Base-by-base conservation (phyloP, 1,140 invertebrate genomes). In the Aphaenogaster ashmeadi region DNA sequence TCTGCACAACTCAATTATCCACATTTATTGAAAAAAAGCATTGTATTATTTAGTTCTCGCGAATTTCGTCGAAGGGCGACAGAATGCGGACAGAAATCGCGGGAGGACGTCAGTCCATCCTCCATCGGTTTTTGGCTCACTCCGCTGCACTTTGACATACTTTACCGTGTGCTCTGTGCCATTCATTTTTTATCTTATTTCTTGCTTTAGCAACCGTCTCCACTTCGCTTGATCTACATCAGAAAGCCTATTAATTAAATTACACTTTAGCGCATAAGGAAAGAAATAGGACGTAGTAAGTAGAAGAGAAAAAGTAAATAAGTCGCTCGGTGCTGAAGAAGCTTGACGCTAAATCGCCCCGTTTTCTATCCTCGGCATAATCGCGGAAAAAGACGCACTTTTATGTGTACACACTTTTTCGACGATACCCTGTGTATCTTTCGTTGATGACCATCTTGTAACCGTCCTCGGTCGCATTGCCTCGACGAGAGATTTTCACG, bases 401-500 rank as follows among this genome's bases (percentile, higher is more conserved):
- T 47, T 21, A 54, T 60, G 21, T 72, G 69, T 69, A 62, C 41
- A 58, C 9, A 41, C 38, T 69, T 85, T 67, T 64, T 47, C 27
- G 21, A 1, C 15, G 7, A 47, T 47, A 33, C 13, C 11, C 33
- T 33, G 41, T 81, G 21, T 71, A 52, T 18, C 15, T 6, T 2
- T 13, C 33, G 15, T 47, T 58, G 50, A 69, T 80, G 62, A 33
- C 47, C 47, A n/a, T 15, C 36, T 56, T 18, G 44, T 54, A 54
- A 67, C 47, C 47, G 33, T 69, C 47, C 21, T 89, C 54, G 27
- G 52, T 69, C 60, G 13, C 38, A 64, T 50, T 41, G 33, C 15
- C 56, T 66, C 52, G 60, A 62, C 66, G 50, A 58, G 86, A 87
- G 64, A 90, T 87, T 83, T 87, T 18, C 84, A 41, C 15, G 83